A percentile compares a stretch with the other conserved stretches of the same genome.
These are phyloP conservation scores for Steinernema hermaphroditum DNA, from an alignment of 2,888 invertebrate genomes.

Conservation along the genomic window DNA sequence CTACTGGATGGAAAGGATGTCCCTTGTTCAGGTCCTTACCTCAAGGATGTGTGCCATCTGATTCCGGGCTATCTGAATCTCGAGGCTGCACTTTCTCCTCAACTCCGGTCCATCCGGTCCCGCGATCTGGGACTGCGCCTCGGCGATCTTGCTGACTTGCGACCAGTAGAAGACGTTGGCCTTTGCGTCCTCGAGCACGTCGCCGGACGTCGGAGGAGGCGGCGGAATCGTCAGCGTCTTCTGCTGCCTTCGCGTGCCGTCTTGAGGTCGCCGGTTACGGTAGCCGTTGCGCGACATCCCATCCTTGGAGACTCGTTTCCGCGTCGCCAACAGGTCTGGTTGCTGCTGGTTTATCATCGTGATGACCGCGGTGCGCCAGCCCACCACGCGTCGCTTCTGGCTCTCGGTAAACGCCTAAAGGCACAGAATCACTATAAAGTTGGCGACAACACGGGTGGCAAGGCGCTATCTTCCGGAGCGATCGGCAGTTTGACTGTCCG, in stretches of 20 bases:
- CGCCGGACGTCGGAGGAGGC: not conserved
- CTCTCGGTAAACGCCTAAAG: conserved; percentile 20
- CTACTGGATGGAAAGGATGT: too few relatives aligned
- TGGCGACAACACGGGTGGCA: not conserved
- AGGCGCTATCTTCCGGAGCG: conserved; percentile 7
- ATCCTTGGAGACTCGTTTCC: not conserved
- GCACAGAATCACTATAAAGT: conserved; percentile 3
- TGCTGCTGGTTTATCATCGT: not conserved
- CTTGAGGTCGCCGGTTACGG: conserved; percentile 4
- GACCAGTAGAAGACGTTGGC: not conserved
- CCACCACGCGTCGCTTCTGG: not conserved
- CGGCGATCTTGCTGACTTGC: not conserved
- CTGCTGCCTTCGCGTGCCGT: not conserved
- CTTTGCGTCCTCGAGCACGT: not conserved
- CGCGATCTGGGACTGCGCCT: not conserved
- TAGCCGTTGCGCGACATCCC: not conserved
- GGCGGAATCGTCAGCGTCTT: conserved; percentile 2
- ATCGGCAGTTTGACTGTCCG: too few relatives aligned
- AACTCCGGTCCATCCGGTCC: not conserved
- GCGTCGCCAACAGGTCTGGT: conserved; percentile 22
- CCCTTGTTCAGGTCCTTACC: too few relatives aligned
- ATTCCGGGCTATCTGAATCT: not conserved
- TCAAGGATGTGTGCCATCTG: not conserved
- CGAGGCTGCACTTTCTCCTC: not conserved
- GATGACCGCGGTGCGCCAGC: not conserved